Percentiles rank a stretch among this genome's conserved stretches.
These are phyloP conservation scores for Caenorhabditis sp. DNA, from an alignment of 2,888 invertebrate genomes.

Conservation along the genomic window DNA sequence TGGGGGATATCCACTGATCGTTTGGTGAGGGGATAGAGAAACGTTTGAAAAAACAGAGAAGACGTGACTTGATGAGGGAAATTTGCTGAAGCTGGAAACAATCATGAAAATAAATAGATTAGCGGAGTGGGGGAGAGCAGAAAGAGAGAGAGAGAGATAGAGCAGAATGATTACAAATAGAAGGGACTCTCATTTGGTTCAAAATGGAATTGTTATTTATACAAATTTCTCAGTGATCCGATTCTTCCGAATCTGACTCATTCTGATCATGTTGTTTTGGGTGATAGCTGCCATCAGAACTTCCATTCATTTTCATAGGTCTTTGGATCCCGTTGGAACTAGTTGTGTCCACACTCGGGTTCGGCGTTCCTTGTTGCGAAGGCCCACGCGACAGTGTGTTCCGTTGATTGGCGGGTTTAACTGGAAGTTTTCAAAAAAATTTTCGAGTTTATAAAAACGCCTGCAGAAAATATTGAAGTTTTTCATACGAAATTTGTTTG, in stretches of 20 bases:
- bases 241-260: slow-evolving; percentile 59
- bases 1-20: too few species aligned
- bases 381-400: slow-evolving; percentile 72
- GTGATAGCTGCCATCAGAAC: slow-evolving; percentile 61
- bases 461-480: too few species aligned
- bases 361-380: slow-evolving; percentile 53
- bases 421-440: slow-evolving; percentile 83
- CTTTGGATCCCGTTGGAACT: slow-evolving; percentile 23
- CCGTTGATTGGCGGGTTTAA: slow-evolving; percentile 95
- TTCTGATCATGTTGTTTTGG: slow-evolving; percentile 51
- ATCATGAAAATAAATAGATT: slow-evolving; percentile 40
- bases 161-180: not conserved
- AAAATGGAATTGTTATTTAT: not conserved
- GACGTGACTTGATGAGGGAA: not conserved
- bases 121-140: not conserved
- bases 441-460: too few species aligned
- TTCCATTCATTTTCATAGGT: slow-evolving; percentile 57
- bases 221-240: slow-evolving; percentile 29
- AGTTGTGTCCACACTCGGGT: slow-evolving; percentile 3
- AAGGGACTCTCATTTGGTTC: not conserved
- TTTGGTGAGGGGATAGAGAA: not conserved
- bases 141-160: too few species aligned
- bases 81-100: slow-evolving; percentile 8
- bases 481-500: too few species aligned
- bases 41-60: slow-evolving; percentile 18